Conservation (phyloP, 2,797 vertebrate species). For the Pseudochirops corinnae region DNA sequence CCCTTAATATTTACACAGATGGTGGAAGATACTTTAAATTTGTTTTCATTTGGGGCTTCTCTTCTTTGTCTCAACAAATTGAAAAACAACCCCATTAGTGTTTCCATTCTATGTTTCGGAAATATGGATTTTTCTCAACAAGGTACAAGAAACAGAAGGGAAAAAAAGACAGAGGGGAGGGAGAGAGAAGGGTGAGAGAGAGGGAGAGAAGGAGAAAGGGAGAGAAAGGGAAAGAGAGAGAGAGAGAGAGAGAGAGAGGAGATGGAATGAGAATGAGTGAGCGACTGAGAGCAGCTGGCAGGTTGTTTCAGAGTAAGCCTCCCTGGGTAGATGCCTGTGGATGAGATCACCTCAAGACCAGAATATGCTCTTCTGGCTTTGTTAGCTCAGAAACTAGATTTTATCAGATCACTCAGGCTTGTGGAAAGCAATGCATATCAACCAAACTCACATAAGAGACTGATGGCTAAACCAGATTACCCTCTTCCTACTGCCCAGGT, state of each 20-base stretch:
- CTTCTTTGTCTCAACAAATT: constrained; percentile 5
- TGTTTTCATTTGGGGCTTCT: constrained; percentile 16
- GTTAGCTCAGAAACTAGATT: neutral
- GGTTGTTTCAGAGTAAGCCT: neutral
- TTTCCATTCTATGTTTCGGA: constrained; percentile 21
- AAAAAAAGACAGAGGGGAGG: neutral
- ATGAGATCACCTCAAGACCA: neutral
- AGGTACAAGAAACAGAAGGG: constrained; percentile 2
- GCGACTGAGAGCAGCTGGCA: too few species aligned
- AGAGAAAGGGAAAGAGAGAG: too few species aligned
- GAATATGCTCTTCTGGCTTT: neutral
- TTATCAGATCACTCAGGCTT: neutral
- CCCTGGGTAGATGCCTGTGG: neutral
- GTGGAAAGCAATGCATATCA: neutral
- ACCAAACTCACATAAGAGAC: neutral
- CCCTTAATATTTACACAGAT: neutral
- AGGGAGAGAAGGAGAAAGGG: too few species aligned
- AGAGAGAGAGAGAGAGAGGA: too few species aligned
- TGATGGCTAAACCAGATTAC: neutral
- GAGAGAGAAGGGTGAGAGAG: neutral
- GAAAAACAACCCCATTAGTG: constrained; percentile 21
- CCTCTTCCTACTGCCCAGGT: neutral
- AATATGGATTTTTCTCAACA: constrained; percentile 2
- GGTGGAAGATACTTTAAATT: neutral
- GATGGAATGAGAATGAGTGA: too few species aligned